phyloP scores from a whole-genome alignment of 2,888 invertebrate genomes.

The Dasysyrphus albostriatus region DNA sequence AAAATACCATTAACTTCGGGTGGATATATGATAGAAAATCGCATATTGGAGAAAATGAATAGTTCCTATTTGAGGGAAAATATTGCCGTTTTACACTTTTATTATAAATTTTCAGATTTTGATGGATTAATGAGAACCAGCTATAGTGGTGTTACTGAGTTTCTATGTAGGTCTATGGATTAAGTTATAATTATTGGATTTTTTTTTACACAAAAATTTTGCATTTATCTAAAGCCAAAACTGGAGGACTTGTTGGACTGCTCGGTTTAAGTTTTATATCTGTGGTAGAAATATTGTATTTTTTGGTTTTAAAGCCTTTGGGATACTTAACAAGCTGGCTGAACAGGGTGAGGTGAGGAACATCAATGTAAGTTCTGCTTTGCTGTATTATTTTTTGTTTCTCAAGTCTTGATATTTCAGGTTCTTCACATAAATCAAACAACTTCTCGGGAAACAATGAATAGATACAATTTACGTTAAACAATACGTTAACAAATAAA shows the following conservation, averaged over 20 bases:
- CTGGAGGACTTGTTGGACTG: neutral
- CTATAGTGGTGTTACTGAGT: slow-evolving; percentile 2
- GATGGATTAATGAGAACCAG: neutral
- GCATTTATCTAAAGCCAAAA: neutral
- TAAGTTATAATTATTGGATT: neutral
- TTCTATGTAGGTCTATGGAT: neutral
- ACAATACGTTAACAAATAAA: too few species aligned
- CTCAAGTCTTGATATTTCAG: too few species aligned
- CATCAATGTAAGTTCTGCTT: neutral
- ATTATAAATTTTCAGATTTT: slow-evolving; percentile 21
- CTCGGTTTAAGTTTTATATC: slow-evolving; percentile 2
- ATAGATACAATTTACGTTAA: too few species aligned
- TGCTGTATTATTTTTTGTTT: too few species aligned
- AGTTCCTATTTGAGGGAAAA: neutral
- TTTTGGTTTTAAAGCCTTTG: neutral
- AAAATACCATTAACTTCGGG: slow-evolving; percentile 2
- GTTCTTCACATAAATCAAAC: too few species aligned
- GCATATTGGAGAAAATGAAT: slow-evolving; percentile 21
- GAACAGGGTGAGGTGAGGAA: neutral
- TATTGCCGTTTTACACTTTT: slow-evolving; percentile 16
- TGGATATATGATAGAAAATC: slow-evolving; percentile 9
- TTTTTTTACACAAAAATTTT: neutral
- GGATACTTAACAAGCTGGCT: neutral
- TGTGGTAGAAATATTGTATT: neutral
- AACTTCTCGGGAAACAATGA: too few species aligned